A percentile compares a stretch with the other conserved stretches of the same genome.
phyloP scores from a whole-genome alignment of 2,888 invertebrate genomes.

The Clanis bilineata region DNA sequence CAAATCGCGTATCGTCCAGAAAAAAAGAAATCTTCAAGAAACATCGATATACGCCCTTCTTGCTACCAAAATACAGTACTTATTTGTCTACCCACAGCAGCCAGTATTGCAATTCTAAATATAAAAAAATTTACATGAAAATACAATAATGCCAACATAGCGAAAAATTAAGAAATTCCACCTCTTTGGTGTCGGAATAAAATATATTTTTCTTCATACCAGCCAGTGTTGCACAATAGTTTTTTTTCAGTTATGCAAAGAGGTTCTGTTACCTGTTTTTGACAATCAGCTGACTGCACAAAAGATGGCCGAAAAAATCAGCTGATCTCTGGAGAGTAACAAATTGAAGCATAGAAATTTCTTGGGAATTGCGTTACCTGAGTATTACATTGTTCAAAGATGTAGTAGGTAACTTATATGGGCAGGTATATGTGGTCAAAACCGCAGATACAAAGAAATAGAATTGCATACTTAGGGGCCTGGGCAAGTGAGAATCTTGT shows the following conservation, averaged over 20 bases:
- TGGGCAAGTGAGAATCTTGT: background rate
- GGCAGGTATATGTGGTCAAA: conserved; percentile 1
- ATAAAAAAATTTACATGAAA: conserved; percentile 7
- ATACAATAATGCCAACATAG: background rate
- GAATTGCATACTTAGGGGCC: background rate
- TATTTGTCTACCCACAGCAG: background rate
- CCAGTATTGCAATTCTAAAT: conserved; percentile 1
- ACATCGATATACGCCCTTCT: background rate
- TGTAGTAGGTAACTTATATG: background rate
- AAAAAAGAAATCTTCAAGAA: conserved; percentile 37
- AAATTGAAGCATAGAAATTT: conserved; percentile 5
- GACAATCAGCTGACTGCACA: conserved; percentile 26
- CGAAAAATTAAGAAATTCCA: background rate
- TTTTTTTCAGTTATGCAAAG: conserved; percentile 33
- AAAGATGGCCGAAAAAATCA: conserved; percentile 1
- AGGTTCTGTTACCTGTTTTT: conserved; percentile 31
- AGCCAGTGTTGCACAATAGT: conserved; percentile 17
- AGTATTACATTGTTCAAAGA: background rate
- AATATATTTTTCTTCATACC: background rate
- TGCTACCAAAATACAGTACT: background rate
- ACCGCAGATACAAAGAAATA: background rate
- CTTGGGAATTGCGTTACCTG: conserved; percentile 10
- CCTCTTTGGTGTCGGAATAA: background rate
- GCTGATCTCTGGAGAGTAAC: conserved; percentile 12
- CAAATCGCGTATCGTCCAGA: conserved; percentile 35